Base-by-base conservation (phyloP, 1,140 invertebrate species). In the Procambarus virginalis region DNA sequence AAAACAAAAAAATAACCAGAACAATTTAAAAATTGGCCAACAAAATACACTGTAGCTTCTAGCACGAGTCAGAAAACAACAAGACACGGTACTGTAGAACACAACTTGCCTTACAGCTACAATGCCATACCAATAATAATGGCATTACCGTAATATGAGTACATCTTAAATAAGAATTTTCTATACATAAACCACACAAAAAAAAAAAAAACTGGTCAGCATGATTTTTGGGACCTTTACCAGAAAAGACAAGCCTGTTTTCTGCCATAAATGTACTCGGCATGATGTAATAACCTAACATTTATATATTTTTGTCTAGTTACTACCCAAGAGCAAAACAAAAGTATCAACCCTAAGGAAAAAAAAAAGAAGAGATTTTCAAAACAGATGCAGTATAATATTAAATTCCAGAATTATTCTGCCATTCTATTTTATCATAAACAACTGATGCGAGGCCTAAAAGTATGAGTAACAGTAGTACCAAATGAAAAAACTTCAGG, bases 311-410 rank as follows among this genome's bases (percentile, higher is more conserved):
- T 3, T 2, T 8, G 68, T 4, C 68, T 73, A 34, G 22, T 12
- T 73, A 73, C 10, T 73, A 14, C n/a, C 87, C 87, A 89, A 89
- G 87, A 89, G 87, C 87, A 89, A 89, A 83, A 89, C 87, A 89
- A 89, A 87, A 83, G 86, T 22, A 83, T 83, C 87, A 73, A 46
- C 17, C 81, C 49, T 49, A 46, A 20, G 76, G 17, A 6, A 48
- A 89, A 77, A 46, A 73, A 73, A 73, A 73, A 4, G 8, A 55
- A 55, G 51, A 55, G 12, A 55, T 9, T 34, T 34, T 12, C 8
- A 55, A 55, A 55, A 55, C 12, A 55, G 12, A 8, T 55, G 12
- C 51, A 55, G 4, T 8, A 55, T 8, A 55, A 55, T 12, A 8
- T 12, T 12, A 55, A 55, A 8, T 55, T 55, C 8, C 51, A 55